A percentile compares a stretch with the other conserved stretches of the same genome.
phyloP scores from a whole-genome alignment of 2,797 vertebrate species.

The Scarus forsteni region DNA sequence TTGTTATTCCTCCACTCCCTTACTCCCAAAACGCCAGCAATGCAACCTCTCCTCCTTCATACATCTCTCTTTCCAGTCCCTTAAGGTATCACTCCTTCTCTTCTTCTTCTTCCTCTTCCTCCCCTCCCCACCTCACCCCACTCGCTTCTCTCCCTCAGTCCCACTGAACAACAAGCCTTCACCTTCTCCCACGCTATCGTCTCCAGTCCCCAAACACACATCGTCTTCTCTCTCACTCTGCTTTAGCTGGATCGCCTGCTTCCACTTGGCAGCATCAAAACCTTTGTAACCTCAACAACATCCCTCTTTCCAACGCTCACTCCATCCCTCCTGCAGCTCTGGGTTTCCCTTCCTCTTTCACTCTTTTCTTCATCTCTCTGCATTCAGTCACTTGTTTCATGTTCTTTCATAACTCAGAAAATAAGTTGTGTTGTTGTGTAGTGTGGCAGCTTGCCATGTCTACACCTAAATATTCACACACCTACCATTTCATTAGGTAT shows the following conservation, averaged over 20 bases:
- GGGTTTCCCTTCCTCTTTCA: conserved; percentile 27
- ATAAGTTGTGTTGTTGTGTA: background rate
- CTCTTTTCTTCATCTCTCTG: background rate
- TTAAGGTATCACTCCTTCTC: conserved; percentile 57
- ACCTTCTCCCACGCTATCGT: conserved; percentile 73
- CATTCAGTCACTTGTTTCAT: conserved; percentile 5
- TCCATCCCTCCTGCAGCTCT: conserved; percentile 37
- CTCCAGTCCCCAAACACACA: conserved; percentile 61
- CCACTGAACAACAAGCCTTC: conserved; percentile 76
- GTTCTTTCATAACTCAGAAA: conserved; percentile 1
- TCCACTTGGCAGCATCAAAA: conserved; percentile 56
- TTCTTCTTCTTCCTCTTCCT: conserved; percentile 10
- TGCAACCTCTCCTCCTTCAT: conserved; percentile 68
- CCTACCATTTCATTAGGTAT: too few species aligned
- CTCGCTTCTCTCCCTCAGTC: conserved; percentile 60
- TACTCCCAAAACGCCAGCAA: conserved; percentile 66
- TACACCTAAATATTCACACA: background rate
- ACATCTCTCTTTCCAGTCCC: conserved; percentile 48
- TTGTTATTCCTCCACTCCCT: conserved; percentile 71
- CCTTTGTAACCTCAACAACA: conserved; percentile 56
- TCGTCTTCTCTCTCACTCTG: conserved; percentile 46
- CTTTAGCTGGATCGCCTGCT: conserved; percentile 42
- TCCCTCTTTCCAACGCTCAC: conserved; percentile 29
- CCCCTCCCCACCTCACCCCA: conserved; percentile 12
- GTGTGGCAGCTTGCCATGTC: background rate